Evolutionary conservation across 2,797 vertebrate genomes (phyloP).

Genomic region (Channallabes apus): DNA sequence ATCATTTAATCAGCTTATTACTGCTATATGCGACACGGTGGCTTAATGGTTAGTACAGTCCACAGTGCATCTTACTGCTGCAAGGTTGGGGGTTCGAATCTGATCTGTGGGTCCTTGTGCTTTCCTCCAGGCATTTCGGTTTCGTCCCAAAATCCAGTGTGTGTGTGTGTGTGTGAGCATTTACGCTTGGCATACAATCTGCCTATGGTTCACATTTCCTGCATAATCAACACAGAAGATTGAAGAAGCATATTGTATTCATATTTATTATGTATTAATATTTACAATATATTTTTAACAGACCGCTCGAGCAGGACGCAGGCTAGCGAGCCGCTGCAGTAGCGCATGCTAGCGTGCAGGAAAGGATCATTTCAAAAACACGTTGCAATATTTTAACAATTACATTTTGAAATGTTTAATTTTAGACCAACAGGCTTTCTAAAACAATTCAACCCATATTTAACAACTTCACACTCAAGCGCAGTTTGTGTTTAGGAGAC

Average conservation of each 20-base stretch:
- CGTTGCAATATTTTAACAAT: background rate
- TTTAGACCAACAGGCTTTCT: background rate
- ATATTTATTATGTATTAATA: background rate
- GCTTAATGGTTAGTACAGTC: too few relatives aligned
- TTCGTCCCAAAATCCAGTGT: too few relatives aligned
- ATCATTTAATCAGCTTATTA: background rate
- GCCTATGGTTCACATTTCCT: background rate
- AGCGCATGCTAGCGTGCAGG: background rate
- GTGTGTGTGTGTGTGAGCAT: too few relatives aligned
- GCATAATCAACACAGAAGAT: background rate
- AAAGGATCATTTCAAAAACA: background rate
- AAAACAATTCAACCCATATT: background rate
- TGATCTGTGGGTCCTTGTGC: too few relatives aligned
- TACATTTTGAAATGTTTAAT: background rate
- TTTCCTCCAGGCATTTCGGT: too few relatives aligned
- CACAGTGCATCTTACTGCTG: too few relatives aligned
- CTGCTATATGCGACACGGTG: background rate
- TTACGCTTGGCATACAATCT: background rate
- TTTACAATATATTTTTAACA: background rate
- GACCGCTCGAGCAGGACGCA: too few relatives aligned
- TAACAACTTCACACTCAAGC: background rate
- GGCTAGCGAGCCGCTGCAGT: background rate
- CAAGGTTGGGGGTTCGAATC: too few relatives aligned
- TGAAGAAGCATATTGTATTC: background rate
- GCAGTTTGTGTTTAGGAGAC: slow-evolving; percentile 13